These are phyloP conservation scores for Hemithea aestivaria DNA, from an alignment of 2,888 invertebrate species.

Conservation along the genomic window DNA sequence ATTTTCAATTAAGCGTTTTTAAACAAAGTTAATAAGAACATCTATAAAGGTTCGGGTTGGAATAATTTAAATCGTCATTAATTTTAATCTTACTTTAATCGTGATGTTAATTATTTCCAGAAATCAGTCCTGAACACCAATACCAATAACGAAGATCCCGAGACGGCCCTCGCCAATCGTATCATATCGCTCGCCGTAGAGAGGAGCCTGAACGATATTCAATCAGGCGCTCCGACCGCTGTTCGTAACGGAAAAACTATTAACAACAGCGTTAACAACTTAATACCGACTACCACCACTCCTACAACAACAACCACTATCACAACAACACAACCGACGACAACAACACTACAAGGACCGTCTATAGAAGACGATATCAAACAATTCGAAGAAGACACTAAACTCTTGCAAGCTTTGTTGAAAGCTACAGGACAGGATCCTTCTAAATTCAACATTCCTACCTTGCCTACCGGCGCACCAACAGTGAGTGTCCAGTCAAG, in stretches of 20 bases:
- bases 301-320: conserved; percentile 39
- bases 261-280: conserved; percentile 40
- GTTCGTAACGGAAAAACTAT: conserved; percentile 53
- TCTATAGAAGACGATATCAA: conserved; percentile 70
- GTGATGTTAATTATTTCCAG: conserved; percentile 45
- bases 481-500: conserved; percentile 53
- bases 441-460: conserved; percentile 66
- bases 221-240: conserved; percentile 44
- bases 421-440: conserved; percentile 72
- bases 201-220: conserved; percentile 67
- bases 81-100: background rate
- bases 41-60: no score
- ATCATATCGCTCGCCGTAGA: conserved; percentile 77
- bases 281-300: conserved; percentile 43
- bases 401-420: conserved; percentile 65
- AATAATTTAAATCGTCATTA: background rate
- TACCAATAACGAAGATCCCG: conserved; percentile 58
- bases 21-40: no score
- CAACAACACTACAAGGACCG: conserved; percentile 40
- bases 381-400: conserved; percentile 72
- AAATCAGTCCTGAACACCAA: conserved; percentile 67
- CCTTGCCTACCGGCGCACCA: conserved; percentile 47
- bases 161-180: conserved; percentile 71
- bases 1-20: no score
- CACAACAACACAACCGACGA: conserved; percentile 42